These are phyloP conservation scores for Nymphalis c-album DNA, from an alignment of 2,888 invertebrate genomes.

Conservation along the genomic window DNA sequence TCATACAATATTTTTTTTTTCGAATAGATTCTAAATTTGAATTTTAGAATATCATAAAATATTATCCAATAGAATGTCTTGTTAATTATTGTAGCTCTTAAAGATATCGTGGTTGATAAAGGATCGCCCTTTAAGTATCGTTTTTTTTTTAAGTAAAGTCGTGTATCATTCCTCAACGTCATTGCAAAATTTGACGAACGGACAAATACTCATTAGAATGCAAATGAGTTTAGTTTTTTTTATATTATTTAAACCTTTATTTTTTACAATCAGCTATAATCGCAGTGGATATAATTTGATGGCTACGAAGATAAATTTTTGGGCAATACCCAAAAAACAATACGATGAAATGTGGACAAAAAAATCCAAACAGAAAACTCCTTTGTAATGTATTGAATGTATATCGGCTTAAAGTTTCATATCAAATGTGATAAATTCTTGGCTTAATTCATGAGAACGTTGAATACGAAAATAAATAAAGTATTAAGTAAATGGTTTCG, in stretches of 20 bases:
- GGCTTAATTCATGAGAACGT: too few species aligned
- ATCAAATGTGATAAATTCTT: too few species aligned
- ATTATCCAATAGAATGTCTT: background rate
- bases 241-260: background rate
- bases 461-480: too few species aligned
- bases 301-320: too few species aligned
- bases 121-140: background rate
- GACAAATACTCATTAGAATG: slow-evolving; percentile 24
- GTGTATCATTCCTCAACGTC: slow-evolving; percentile 19
- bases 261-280: too few species aligned
- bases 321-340: too few species aligned
- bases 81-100: background rate
- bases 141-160: slow-evolving; percentile 5
- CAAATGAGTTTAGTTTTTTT: slow-evolving; percentile 14
- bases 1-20: background rate
- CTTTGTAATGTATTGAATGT: too few species aligned
- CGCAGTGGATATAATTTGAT: too few species aligned
- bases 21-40: background rate
- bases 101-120: background rate
- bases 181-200: slow-evolving; percentile 14
- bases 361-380: too few species aligned
- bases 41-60: background rate
- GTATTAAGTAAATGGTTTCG: too few species aligned
- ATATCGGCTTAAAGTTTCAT: too few species aligned
- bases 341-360: too few species aligned